Conservation (phyloP, 2,888 invertebrate genomes). For the Flexamia atlantica region DNA sequence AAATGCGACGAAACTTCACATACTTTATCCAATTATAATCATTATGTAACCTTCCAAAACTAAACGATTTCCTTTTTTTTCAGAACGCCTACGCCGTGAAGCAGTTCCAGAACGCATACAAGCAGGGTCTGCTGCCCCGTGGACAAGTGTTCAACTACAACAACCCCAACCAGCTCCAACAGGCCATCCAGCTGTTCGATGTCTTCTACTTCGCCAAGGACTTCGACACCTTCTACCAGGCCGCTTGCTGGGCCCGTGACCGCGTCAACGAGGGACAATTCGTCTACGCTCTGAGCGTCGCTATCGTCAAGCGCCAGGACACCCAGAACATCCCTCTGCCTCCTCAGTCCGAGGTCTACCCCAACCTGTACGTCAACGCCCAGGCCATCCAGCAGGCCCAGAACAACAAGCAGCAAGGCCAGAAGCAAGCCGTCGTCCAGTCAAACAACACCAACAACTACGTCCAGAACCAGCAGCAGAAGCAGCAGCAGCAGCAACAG, state of each 20-base stretch:
- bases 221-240: conserved; percentile 71
- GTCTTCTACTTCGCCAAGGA: conserved; percentile 81
- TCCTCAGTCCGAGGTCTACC: conserved; percentile 78
- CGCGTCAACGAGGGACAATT: conserved; percentile 79
- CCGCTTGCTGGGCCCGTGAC: conserved; percentile 77
- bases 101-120: conserved; percentile 78
- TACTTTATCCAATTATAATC: too few relatives aligned
- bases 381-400: conserved; percentile 64
- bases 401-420: conserved; percentile 62
- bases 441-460: conserved; percentile 65
- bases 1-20: too few relatives aligned
- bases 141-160: conserved; percentile 80
- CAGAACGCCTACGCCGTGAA: conserved; percentile 79
- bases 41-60: too few relatives aligned
- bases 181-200: conserved; percentile 82
- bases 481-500: conserved; percentile 29
- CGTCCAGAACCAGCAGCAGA: conserved; percentile 46
- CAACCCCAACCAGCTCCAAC: conserved; percentile 79
- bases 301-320: conserved; percentile 77
- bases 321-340: conserved; percentile 77
- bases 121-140: conserved; percentile 79
- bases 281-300: conserved; percentile 78
- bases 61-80: conserved; percentile 38
- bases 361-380: conserved; percentile 73
- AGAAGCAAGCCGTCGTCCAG: conserved; percentile 61